Percentiles rank a stretch among this genome's conserved stretches.
phyloP scores from a whole-genome alignment of 2,797 vertebrate genomes.

The Threskiornis aethiopicus region DNA sequence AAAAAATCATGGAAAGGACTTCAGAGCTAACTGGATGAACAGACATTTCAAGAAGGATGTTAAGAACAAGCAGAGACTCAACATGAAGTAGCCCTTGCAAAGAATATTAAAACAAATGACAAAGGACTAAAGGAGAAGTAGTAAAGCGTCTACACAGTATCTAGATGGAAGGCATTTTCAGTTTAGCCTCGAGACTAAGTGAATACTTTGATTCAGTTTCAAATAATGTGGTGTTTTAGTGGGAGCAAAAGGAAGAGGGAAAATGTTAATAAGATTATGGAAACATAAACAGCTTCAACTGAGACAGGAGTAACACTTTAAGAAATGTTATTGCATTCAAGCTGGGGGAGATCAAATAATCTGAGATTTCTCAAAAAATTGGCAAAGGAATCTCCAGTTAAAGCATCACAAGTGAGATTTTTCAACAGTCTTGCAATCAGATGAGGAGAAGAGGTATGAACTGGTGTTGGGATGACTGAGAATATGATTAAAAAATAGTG shows the following conservation, averaged over 20 bases:
- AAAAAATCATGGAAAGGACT: neutral
- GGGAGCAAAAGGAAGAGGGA: neutral
- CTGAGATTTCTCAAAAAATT: neutral
- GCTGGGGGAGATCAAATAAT: neutral
- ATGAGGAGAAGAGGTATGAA: neutral
- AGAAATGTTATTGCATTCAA: neutral
- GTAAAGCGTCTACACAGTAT: neutral
- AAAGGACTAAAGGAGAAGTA: neutral
- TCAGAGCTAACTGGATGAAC: neutral
- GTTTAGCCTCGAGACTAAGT: neutral
- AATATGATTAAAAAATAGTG: neutral
- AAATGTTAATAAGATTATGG: neutral
- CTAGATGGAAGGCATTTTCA: neutral
- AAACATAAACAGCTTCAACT: neutral
- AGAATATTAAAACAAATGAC: neutral
- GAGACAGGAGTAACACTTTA: neutral
- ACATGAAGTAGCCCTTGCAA: neutral
- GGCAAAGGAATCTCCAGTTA: neutral
- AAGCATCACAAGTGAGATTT: neutral
- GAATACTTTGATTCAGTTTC: neutral
- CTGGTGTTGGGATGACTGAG: neutral
- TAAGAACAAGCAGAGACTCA: neutral
- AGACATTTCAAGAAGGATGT: neutral
- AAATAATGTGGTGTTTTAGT: neutral
- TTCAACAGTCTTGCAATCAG: neutral